A percentile compares a stretch with the other conserved stretches of the same genome.
These are phyloP conservation scores for Psix sp. DNA, from an alignment of 1,140 invertebrate species.

Conservation along the genomic window DNA sequence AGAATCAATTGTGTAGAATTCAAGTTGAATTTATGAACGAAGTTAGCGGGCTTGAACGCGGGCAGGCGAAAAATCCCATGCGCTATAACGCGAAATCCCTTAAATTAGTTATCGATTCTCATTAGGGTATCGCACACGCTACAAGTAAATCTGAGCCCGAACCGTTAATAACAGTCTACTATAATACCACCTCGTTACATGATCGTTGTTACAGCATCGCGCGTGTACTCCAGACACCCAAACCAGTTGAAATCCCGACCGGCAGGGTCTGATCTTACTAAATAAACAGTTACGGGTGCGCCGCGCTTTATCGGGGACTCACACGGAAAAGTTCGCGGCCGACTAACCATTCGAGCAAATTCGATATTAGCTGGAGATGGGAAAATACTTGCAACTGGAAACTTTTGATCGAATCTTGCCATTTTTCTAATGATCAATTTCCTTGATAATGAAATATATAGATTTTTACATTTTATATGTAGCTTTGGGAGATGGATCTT, in stretches of 20 bases:
- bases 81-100: slow-evolving; percentile 40
- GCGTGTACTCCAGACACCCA: slow-evolving; percentile 18
- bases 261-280: slow-evolving; percentile 25
- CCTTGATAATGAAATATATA: too few relatives aligned
- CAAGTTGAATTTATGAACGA: slow-evolving; percentile 20
- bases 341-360: too few relatives aligned
- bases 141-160: slow-evolving; percentile 26
- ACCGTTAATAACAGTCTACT: slow-evolving; percentile 50
- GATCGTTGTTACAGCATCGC: slow-evolving; percentile 36
- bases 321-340: neutral
- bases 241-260: slow-evolving; percentile 34
- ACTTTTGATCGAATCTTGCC: too few relatives aligned
- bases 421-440: too few relatives aligned
- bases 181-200: slow-evolving; percentile 41
- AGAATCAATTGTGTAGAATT: slow-evolving; percentile 27
- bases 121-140: slow-evolving; percentile 28
- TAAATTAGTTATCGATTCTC: slow-evolving; percentile 53
- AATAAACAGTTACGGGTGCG: slow-evolving; percentile 33
- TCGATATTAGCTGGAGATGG: too few relatives aligned
- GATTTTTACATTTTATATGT: too few relatives aligned
- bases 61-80: slow-evolving; percentile 14
- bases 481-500: too few relatives aligned
- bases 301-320: too few relatives aligned
- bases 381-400: too few relatives aligned
- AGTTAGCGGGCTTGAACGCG: slow-evolving; percentile 6